Evolutionary conservation across 2,797 vertebrate genomes (phyloP), one percentile per base, ranked within the genome.

Genomic region (Protosalanx chinensis): DNA sequence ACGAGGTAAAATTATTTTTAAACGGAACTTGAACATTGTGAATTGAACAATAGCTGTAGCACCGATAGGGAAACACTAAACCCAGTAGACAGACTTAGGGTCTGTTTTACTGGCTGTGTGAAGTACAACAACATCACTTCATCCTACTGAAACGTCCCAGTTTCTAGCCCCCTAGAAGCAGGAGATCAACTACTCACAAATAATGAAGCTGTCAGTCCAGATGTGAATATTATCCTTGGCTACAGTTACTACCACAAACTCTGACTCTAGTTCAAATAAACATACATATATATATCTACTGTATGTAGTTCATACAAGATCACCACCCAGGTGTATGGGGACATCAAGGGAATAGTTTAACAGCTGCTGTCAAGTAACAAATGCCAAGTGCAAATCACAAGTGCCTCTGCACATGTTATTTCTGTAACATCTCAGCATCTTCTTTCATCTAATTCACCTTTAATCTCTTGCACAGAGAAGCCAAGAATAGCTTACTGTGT

Each of bases 401-500:
- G 15, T 56, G 51, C 51, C 51, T 56, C 51, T 56, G 51, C 51
- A 56, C 15, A n/a, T 56, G 18, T 56, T 56, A 56, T n/a, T 56
- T 56, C 1, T 16, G 18, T 32, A 63, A 27, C 18, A 6, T 46
- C 15, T 23, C 6, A 20, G 18, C 12, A n/a, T 65, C 6, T 46
- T 3, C 63, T 65, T 63, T 30, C 61, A 63, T 27, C 30, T 15
- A 63, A 16, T 63, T 63, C 7, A n/a, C 30, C 32, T 63, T 35
- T 63, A 63, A 30, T 15, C 33, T 41, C 37, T 46, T 46, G n/a
- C 10, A 41, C 18, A 41, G 18, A 65, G 37, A 41, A 65, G 29
- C 35, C 35, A 46, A 46, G 35, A 65, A 65, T 65, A 65, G 35
- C 63, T 56, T 65, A 65, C 33, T 37, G 35, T 12, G 20, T 23